These are phyloP conservation scores for Drosophila borborema DNA, from an alignment of 2,888 invertebrate species.

Conservation along the genomic window DNA sequence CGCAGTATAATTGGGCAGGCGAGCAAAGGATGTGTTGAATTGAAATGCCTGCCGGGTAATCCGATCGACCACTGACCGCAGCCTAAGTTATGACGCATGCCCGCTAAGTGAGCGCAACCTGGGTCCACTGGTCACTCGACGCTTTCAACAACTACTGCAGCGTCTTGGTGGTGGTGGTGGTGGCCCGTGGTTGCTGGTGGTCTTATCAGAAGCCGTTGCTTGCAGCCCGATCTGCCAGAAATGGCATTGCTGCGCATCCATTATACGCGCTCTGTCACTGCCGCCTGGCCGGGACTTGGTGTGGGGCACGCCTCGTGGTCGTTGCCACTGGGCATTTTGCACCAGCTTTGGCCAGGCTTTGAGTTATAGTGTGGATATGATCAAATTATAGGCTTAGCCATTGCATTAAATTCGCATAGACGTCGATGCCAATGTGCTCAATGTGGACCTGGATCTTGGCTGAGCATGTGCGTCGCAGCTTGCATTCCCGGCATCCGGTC, in stretches of 20 bases:
- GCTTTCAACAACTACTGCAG: conserved; percentile 79
- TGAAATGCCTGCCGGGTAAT: conserved; percentile 81
- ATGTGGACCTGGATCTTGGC: conserved; percentile 6
- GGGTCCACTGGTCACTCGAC: conserved; percentile 65
- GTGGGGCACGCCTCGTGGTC: conserved; percentile 27
- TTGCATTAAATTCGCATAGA: conserved; percentile 79
- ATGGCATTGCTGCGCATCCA: conserved; percentile 77
- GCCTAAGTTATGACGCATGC: conserved; percentile 68
- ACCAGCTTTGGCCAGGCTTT: conserved; percentile 36
- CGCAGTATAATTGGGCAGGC: conserved; percentile 63
- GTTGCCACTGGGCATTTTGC: conserved; percentile 77
- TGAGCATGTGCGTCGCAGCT: conserved; percentile 46
- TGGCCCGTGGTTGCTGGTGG: conserved; percentile 70
- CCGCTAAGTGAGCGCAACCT: conserved; percentile 66
- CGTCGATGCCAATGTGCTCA: conserved; percentile 31
- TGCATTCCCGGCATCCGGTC: conserved; percentile 60
- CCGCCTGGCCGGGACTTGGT: conserved; percentile 28
- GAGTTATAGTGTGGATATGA: conserved; percentile 82
- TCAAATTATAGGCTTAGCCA: conserved; percentile 77
- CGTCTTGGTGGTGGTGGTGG: neutral
- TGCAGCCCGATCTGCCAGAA: conserved; percentile 78
- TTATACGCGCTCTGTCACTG: conserved; percentile 70
- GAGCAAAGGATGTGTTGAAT: conserved; percentile 79
- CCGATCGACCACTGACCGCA: conserved; percentile 61
- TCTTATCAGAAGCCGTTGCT: conserved; percentile 84